Conservation (phyloP, 1,140 invertebrate genomes). For the Antheraea pernyi region DNA sequence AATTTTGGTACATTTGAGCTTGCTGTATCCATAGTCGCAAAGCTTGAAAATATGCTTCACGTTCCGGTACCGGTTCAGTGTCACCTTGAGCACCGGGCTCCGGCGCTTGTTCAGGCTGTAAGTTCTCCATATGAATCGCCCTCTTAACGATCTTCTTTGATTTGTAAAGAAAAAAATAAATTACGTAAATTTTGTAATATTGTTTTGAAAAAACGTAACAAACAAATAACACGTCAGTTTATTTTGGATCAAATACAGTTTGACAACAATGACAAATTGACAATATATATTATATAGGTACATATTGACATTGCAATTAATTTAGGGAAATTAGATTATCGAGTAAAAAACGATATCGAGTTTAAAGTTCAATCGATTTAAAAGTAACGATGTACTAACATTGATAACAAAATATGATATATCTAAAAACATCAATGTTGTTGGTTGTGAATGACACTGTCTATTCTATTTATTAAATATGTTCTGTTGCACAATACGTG, state of each 20-base stretch:
- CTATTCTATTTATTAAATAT: no score
- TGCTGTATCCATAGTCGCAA: conserved; percentile 80
- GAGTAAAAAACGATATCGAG: no score
- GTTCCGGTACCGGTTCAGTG: conserved; percentile 46
- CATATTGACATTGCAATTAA: no score
- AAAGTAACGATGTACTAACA: no score
- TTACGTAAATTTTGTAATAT: conserved; percentile 29
- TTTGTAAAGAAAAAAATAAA: conserved; percentile 19
- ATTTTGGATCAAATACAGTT: conserved; percentile 14
- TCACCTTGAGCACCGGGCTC: conserved; percentile 34
- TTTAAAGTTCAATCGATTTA: no score
- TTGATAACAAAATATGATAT: no score
- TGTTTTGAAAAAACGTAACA: conserved; percentile 24
- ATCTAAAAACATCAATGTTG: no score
- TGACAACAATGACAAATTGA: background rate
- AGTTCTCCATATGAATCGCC: conserved; percentile 23
- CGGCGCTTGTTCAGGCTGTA: conserved; percentile 15
- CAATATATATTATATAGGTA: no score
- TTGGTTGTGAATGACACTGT: no score
- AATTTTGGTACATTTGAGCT: conserved; percentile 77
- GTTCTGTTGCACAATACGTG: no score
- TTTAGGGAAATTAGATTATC: no score
- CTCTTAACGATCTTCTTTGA: conserved; percentile 52
- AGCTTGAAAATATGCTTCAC: conserved; percentile 80
- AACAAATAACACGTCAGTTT: conserved; percentile 58